Percentiles rank a stretch among this genome's conserved stretches.
phyloP scores from a whole-genome alignment of 2,113 vertebrate species.

The Coptodon rendalli region DNA sequence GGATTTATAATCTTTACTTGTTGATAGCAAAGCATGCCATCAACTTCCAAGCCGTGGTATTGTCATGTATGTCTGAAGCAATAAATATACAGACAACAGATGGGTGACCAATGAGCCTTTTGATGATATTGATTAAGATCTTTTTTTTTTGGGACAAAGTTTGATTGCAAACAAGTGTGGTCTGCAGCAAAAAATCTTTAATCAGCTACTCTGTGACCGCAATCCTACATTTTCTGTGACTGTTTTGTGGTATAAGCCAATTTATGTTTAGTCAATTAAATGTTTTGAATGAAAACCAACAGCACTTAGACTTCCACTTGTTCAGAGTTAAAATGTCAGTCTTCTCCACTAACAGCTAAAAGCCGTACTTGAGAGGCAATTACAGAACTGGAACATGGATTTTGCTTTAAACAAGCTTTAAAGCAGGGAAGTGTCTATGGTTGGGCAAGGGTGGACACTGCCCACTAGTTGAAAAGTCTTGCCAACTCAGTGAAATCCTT shows the following conservation, averaged over 20 bases:
- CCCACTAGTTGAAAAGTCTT: no score
- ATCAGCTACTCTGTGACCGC: not conserved
- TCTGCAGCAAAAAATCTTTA: not conserved
- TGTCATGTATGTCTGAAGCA: not conserved
- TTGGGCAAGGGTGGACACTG: not conserved
- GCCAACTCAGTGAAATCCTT: not conserved
- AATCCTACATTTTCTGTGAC: not conserved
- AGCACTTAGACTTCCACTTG: not conserved
- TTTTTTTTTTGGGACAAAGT: not conserved
- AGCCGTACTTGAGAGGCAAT: not conserved
- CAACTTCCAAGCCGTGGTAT: not conserved
- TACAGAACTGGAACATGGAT: not conserved
- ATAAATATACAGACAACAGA: not conserved
- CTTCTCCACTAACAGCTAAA: not conserved
- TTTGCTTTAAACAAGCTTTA: not conserved
- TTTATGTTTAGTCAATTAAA: not conserved
- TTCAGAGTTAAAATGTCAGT: not conserved
- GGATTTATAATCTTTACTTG: not conserved
- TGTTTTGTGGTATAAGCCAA: not conserved
- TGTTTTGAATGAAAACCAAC: not conserved
- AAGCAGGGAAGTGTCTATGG: not conserved
- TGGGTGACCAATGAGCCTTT: not conserved
- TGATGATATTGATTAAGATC: not conserved
- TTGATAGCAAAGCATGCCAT: not conserved
- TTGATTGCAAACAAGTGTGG: not conserved